Conservation (phyloP, 92 coral and sea anemone species). For the Porites divaricata region DNA sequence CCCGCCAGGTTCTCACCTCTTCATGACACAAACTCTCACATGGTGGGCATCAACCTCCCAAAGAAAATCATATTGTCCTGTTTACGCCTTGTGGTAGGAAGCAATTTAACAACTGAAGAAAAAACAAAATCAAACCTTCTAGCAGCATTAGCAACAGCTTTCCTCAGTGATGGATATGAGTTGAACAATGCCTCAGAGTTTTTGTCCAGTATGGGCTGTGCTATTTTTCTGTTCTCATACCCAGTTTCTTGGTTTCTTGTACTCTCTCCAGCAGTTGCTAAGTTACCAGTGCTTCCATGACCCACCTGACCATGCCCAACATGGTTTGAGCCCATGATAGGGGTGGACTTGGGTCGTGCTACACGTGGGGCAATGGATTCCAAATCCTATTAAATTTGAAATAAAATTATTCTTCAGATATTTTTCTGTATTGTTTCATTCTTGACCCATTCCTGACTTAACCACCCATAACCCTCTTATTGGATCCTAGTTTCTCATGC, state of each 20-base stretch:
- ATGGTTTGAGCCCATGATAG: slow-evolving; percentile 70
- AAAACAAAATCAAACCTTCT: slow-evolving; percentile 34
- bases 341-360: slow-evolving; percentile 94
- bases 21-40: no score
- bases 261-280: slow-evolving; percentile 93
- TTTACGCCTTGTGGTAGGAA: not conserved
- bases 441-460: no score
- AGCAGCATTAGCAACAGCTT: slow-evolving; percentile 72
- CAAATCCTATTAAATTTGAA: slow-evolving; percentile 49
- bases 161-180: slow-evolving; percentile 88
- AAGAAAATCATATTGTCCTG: no score
- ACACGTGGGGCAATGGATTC: slow-evolving; percentile 48
- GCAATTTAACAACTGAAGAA: not conserved
- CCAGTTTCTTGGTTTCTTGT: slow-evolving; percentile 96
- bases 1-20: no score
- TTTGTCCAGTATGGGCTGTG: slow-evolving; percentile 70
- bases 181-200: slow-evolving; percentile 62
- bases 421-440: no score
- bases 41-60: no score
- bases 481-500: no score
- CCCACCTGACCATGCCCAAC: slow-evolving; percentile 38
- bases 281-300: slow-evolving; percentile 79
- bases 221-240: slow-evolving; percentile 66
- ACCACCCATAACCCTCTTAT: no score
- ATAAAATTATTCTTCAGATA: not conserved